Base-by-base conservation (phyloP, 2,888 invertebrate genomes). In the Nomada ferruginata region DNA sequence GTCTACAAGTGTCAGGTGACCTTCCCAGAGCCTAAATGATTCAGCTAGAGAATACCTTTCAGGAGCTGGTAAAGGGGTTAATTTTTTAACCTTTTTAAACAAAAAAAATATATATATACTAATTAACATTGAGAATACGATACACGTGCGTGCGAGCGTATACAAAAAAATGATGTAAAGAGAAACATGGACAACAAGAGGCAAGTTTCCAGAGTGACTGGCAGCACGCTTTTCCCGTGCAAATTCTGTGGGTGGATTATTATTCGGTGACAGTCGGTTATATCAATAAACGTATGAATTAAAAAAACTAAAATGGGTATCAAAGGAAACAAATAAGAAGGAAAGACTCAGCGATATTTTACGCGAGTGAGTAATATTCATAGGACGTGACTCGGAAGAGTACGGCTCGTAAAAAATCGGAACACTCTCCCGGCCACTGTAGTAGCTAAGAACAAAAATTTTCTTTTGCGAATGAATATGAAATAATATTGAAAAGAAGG, bases 1-100 rank as follows among this genome's bases (percentile, higher is more conserved):
- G 93, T 93, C 86, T 94, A 93, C 91, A 94, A 94, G 89, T 94
- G 94, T 89, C 93, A 94, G 91, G 93, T 94, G 89, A 92, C 93
- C 87, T 94, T 93, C 86, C 92, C 93, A 76, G 93, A 93, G 90
- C 92, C 93, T 83, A 94, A 94, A 93, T 93, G 93, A 94, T 93
- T 93, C 89, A 88, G 86, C 84, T 91, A 91, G 89, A 84, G 82
- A 85, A 80, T 87, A 84, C 85, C 84, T 84, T 85, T 84, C 86
- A 84, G 89, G 75, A 88, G 84, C 77, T 88, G 89, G 89, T 89
- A 88, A 89, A 89, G 75, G 84, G 89, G 89, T 87, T 88, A 84
- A 87, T 77, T 71, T 85, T 86, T 77, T 87, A 84, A 89, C 89
- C 87, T 87, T 85, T 84, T 88, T 85, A 84, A 81, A 76, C 73